Evolutionary conservation across 2,888 invertebrate genomes (phyloP).

Genomic region (Latheticus oryzae): DNA sequence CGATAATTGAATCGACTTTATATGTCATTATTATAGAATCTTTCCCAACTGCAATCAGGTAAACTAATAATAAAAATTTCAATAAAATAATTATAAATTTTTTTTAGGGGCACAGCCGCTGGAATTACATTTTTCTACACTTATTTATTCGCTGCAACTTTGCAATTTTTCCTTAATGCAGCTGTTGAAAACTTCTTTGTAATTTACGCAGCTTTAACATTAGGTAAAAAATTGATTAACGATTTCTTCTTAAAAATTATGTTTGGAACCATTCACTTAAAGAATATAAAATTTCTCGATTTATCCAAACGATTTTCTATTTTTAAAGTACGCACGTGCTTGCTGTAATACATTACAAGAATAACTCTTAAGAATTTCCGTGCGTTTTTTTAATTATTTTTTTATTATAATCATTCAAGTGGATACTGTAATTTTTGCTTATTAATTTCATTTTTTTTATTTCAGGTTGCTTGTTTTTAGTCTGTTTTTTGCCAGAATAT

Average conservation of each 20-base stretch:
- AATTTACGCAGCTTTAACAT: not conserved
- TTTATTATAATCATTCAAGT: too few relatives aligned
- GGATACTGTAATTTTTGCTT: too few relatives aligned
- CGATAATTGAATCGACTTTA: constrained; percentile 40
- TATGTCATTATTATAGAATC: constrained; percentile 51
- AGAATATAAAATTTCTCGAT: constrained; percentile 13
- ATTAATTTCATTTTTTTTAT: too few relatives aligned
- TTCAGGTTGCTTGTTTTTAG: constrained; percentile 37
- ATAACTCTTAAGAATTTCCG: too few relatives aligned
- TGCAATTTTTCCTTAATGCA: constrained; percentile 4
- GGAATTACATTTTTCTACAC: constrained; percentile 7
- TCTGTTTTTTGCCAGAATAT: constrained; percentile 40
- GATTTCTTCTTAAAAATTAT: not conserved
- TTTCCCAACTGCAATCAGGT: constrained; percentile 54
- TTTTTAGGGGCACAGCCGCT: constrained; percentile 12
- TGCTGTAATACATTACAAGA: constrained; percentile 23
- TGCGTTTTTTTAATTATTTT: too few relatives aligned
- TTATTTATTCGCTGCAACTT: not conserved
- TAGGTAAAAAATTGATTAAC: constrained; percentile 1
- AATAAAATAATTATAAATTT: constrained; percentile 14
- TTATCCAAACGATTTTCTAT: constrained; percentile 19
- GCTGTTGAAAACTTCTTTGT: not conserved
- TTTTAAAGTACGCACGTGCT: constrained; percentile 25
- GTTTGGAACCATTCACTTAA: not conserved
- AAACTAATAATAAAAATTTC: too few relatives aligned